Percentiles rank a stretch among this genome's conserved stretches.
phyloP scores from a whole-genome alignment of 2,113 vertebrate genomes.

The Phocoena sinus region DNA sequence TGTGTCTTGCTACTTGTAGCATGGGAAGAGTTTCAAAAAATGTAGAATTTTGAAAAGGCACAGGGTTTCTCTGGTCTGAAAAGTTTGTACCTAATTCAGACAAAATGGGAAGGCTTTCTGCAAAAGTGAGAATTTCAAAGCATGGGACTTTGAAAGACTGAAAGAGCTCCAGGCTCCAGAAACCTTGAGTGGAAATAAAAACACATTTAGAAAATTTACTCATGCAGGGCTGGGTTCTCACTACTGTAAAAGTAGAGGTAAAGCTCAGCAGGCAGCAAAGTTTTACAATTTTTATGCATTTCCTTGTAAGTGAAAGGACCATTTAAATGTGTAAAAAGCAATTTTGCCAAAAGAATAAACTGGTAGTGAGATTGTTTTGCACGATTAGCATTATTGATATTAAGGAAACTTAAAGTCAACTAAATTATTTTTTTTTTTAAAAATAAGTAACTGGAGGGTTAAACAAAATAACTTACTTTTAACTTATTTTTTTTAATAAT shows the following conservation, averaged over 20 bases:
- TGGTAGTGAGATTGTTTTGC: neutral
- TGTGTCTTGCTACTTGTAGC: neutral
- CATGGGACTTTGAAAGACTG: neutral
- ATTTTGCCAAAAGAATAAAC: neutral
- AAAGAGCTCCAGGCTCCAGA: neutral
- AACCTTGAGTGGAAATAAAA: neutral
- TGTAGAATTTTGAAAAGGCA: neutral
- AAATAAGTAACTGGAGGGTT: neutral
- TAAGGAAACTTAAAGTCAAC: neutral
- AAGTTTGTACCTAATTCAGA: neutral
- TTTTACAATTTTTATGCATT: neutral
- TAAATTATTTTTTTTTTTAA: neutral
- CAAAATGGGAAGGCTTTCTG: neutral
- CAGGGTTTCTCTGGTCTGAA: neutral
- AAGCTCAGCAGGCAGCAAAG: neutral
- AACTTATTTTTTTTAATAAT: neutral
- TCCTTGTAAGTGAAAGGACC: neutral
- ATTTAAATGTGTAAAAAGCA: neutral
- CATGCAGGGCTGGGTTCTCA: neutral
- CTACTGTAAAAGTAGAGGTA: neutral
- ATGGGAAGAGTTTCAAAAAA: neutral
- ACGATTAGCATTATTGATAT: neutral
- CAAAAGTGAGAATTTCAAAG: neutral
- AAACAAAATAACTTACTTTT: neutral
- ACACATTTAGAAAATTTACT: neutral